Percentiles rank a stretch among this genome's conserved stretches.
Conservation (phyloP, 2,113 vertebrate species). For the Leucopternis melanops region DNA sequence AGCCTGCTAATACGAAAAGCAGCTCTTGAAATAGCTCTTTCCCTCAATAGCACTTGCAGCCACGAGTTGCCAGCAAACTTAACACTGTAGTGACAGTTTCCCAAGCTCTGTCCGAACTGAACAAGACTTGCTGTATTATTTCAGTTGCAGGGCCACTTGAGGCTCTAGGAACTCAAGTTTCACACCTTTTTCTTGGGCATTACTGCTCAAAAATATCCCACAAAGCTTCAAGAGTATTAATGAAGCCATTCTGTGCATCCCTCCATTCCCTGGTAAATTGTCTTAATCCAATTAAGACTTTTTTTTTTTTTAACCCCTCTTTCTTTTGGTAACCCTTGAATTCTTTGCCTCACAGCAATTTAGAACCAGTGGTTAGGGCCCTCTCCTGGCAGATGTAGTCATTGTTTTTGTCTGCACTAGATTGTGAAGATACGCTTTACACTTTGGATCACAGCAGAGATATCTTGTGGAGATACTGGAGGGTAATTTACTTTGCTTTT, state of each 20-base stretch:
- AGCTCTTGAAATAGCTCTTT: background rate
- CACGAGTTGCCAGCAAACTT: background rate
- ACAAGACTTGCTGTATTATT: accelerated
- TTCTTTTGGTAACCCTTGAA: background rate
- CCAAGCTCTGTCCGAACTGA: background rate
- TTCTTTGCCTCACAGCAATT: background rate
- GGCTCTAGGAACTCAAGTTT: background rate
- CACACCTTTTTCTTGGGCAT: background rate
- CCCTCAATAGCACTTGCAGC: background rate
- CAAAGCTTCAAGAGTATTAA: background rate
- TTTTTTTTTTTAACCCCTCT: background rate
- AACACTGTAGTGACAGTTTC: background rate
- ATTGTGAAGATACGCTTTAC: background rate
- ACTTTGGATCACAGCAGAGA: background rate
- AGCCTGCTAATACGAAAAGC: background rate
- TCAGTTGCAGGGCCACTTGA: background rate
- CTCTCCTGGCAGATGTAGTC: background rate
- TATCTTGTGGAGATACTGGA: background rate
- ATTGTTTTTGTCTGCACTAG: background rate
- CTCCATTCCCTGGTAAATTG: background rate
- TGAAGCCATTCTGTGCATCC: background rate
- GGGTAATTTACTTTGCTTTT: background rate
- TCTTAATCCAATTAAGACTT: background rate
- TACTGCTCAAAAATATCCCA: background rate
- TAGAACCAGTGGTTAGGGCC: background rate